phyloP scores from a whole-genome alignment of 2,888 invertebrate species.

The Cyclophora punctaria region DNA sequence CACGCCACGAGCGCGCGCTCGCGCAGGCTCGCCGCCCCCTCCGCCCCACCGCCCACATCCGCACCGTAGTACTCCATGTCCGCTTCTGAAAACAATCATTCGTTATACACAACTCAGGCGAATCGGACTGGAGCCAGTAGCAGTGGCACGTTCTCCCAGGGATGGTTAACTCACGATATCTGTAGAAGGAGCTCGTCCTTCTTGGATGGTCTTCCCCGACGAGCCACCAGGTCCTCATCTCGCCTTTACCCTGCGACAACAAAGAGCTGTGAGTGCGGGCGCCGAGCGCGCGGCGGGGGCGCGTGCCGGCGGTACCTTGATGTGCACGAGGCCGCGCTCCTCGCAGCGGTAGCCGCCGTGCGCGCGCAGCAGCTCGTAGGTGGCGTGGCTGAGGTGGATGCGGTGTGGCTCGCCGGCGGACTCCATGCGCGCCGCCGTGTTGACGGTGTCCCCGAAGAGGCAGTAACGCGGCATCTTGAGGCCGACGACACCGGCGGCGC shows the following conservation, averaged over 20 bases:
- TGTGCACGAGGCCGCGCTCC: slow-evolving; percentile 82
- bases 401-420: slow-evolving; percentile 83
- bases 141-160: too few relatives aligned
- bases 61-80: slow-evolving; percentile 33
- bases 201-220: slow-evolving; percentile 75
- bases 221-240: slow-evolving; percentile 84
- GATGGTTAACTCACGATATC: slow-evolving; percentile 45
- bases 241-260: slow-evolving; percentile 79
- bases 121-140: too few relatives aligned
- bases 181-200: slow-evolving; percentile 42
- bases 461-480: slow-evolving; percentile 89
- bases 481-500: slow-evolving; percentile 89
- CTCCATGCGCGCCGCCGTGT: slow-evolving; percentile 88
- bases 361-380: slow-evolving; percentile 78
- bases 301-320: slow-evolving; percentile 74
- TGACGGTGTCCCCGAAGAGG: slow-evolving; percentile 88
- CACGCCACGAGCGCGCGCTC: slow-evolving; percentile 61
- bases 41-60: slow-evolving; percentile 37
- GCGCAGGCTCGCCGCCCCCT: slow-evolving; percentile 34
- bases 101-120: too few relatives aligned
- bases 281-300: too few relatives aligned
- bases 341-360: slow-evolving; percentile 83
- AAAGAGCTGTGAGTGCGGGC: background rate
- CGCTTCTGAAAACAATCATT: slow-evolving; percentile 30
- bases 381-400: slow-evolving; percentile 85